These are phyloP conservation scores for Melieria omissa DNA, from an alignment of 2,888 invertebrate genomes.

Conservation along the genomic window DNA sequence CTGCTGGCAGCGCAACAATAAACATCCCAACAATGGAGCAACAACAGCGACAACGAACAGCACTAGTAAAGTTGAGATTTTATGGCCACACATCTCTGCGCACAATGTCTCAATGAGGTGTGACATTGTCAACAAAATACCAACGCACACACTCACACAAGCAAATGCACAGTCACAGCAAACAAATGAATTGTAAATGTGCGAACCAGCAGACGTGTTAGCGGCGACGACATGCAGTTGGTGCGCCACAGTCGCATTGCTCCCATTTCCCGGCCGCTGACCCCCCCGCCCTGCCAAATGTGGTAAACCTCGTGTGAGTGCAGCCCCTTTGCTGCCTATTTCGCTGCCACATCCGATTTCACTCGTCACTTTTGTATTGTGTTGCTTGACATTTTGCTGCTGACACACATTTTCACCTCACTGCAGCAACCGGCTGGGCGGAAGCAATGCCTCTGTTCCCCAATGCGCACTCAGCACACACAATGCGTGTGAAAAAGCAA, in stretches of 20 bases:
- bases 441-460: background rate
- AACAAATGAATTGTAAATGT: background rate
- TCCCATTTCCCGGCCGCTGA: no score
- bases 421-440: background rate
- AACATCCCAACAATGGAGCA: no score
- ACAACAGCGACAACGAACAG: no score
- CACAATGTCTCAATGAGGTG: constrained; percentile 36
- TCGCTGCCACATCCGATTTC: no score
- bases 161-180: background rate
- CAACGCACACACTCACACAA: constrained; percentile 16
- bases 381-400: constrained; percentile 3
- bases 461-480: constrained; percentile 37
- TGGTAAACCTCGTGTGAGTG: no score
- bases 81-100: no score
- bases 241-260: no score
- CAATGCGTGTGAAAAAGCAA: constrained; percentile 46
- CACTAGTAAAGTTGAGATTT: no score
- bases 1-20: no score
- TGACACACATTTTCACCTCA: constrained; percentile 42
- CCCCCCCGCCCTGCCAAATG: no score
- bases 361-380: no score
- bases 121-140: constrained; percentile 47
- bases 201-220: background rate
- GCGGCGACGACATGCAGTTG: constrained; percentile 6
- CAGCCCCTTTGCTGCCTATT: no score